Evolutionary conservation across 2,888 invertebrate species (phyloP), one percentile per base, ranked within the genome.

Genomic region (Cancer borealis): DNA sequence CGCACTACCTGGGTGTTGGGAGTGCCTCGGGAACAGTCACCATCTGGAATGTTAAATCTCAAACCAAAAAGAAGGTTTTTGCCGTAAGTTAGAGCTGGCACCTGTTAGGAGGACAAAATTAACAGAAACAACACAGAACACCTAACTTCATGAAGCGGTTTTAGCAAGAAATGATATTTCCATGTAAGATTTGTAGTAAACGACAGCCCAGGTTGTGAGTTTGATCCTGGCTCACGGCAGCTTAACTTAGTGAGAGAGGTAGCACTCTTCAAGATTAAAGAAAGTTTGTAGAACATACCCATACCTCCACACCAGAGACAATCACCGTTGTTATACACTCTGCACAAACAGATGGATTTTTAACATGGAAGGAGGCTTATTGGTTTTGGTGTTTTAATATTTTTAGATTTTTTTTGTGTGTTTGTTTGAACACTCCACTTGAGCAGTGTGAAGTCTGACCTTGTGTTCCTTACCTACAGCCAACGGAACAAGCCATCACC

Each of bases 11-110:
- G 73, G 94, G 94, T 14, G 90, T 92, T 26, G 94, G 94, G 8
- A 92, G 17, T 26, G 46, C 47, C 45, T 66, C 88, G 17, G 94
- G 94, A n/a, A 45, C 90, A 39, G 92, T 94, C 26, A 66, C 90
- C 46, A 84, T 94, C 45, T 94, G 94, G 94, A 94, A 94, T 46
- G 84, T 94, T 10, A 94, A 94, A 54, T 89, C 92, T 39, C 92
- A 94, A 26, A 14, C 90, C 30, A 66, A 94, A 87, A 92, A 92
- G 90, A 94, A 94, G 54, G 89, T 88, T 14, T 92, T 88, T 90
- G 46, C 94, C 14, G 94, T 94, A 92, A 94, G 93, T 93, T 91
- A 21, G 88, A 14, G 88, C 45, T 39, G 39, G 39, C 39, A 39
- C 2, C 2, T 39, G 39, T 39, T 1, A 39, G 39, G 39, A 39